phyloP scores from a whole-genome alignment of 1,140 invertebrate genomes.

The Pantala flavescens region DNA sequence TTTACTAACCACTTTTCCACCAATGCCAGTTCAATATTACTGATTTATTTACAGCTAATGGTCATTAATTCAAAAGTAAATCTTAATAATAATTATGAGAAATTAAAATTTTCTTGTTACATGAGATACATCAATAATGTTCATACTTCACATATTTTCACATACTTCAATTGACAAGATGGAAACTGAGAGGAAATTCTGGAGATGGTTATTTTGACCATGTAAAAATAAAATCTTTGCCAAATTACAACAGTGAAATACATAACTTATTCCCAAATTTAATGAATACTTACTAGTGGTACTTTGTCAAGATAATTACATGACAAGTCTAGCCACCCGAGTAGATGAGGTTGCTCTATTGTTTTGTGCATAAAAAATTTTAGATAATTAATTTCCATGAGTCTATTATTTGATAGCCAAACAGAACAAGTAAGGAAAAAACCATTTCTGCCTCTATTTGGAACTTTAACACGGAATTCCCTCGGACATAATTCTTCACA shows the following conservation, averaged over 20 bases:
- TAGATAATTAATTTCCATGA: not conserved
- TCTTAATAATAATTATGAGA: too few species aligned
- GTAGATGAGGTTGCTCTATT: not conserved
- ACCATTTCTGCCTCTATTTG: not conserved
- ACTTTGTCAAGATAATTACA: not conserved
- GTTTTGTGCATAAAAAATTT: not conserved
- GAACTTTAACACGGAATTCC: not conserved
- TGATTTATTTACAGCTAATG: too few species aligned
- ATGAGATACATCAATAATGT: too few species aligned
- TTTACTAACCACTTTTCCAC: too few species aligned
- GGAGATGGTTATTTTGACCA: too few species aligned
- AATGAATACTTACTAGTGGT: not conserved
- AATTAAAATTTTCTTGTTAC: too few species aligned
- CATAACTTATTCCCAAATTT: not conserved
- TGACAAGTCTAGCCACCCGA: not conserved
- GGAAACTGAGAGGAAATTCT: too few species aligned
- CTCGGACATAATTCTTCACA: not conserved
- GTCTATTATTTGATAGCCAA: not conserved
- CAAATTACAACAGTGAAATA: not conserved
- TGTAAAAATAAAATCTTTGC: too few species aligned
- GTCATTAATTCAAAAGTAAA: too few species aligned
- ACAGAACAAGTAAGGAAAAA: not conserved
- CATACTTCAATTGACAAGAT: too few species aligned
- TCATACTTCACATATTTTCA: too few species aligned
- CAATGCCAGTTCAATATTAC: too few species aligned